Percentiles rank a stretch among this genome's conserved stretches.
phyloP scores from a whole-genome alignment of 2,888 invertebrate species.

The Arrhopalites spinosus region DNA sequence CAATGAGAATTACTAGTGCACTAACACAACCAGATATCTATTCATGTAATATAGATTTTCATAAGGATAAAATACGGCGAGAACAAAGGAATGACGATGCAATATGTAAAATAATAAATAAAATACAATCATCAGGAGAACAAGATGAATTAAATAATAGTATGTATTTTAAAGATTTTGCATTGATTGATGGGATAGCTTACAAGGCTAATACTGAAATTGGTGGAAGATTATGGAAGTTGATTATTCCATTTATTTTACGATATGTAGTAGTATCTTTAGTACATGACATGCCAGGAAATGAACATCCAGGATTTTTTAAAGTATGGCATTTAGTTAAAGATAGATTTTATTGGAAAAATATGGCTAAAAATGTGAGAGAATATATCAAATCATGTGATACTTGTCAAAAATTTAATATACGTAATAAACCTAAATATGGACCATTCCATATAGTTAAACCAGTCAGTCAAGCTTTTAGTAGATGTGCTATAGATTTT shows the following conservation, averaged over 20 bases:
- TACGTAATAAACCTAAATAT: not conserved
- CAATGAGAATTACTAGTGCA: not conserved
- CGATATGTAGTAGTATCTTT: not conserved
- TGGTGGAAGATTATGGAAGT: not conserved
- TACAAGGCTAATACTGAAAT: not conserved
- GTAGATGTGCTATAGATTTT: not conserved
- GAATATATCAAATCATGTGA: not conserved
- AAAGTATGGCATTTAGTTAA: not conserved
- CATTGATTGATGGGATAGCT: not conserved
- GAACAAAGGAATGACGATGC: not conserved
- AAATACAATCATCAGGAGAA: not conserved
- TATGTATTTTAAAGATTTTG: not conserved
- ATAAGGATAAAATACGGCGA: not conserved
- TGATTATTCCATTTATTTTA: conserved; percentile 3
- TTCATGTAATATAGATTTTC: not conserved
- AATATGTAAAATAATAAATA: not conserved
- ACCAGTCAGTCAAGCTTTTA: not conserved
- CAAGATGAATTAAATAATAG: not conserved
- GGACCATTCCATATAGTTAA: not conserved
- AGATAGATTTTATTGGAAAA: conserved; percentile 14
- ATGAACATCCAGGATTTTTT: conserved; percentile 6
- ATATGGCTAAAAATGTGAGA: not conserved
- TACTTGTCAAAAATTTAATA: not conserved
- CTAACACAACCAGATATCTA: not conserved
- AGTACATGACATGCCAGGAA: not conserved